A percentile compares a stretch with the other conserved stretches of the same genome.
Evolutionary conservation across 1,140 invertebrate species (phyloP).

Genomic region (Scaptodrosophila lebanonensis): DNA sequence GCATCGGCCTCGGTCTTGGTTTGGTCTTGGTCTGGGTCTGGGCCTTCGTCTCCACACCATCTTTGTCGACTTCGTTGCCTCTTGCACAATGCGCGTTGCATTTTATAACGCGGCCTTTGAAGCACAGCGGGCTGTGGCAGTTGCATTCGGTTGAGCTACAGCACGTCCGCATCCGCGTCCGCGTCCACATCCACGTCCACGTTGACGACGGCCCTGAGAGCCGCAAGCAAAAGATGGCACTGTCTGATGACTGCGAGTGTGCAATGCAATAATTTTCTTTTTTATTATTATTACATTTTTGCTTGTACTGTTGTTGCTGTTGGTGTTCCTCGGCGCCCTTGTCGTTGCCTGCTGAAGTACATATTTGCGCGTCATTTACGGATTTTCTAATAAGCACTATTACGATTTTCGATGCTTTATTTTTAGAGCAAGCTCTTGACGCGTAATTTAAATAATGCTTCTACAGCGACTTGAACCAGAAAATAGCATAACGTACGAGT

Average conservation of each 20-base stretch:
- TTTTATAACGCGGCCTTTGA: conserved; percentile 48
- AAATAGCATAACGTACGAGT: no score
- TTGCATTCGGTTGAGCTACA: no score
- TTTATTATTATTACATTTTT: conserved; percentile 73
- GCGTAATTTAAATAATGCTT: no score
- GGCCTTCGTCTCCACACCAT: not conserved
- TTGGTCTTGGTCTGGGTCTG: not conserved
- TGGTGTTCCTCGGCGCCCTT: conserved; percentile 6
- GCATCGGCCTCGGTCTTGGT: conserved; percentile 5
- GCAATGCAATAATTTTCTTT: conserved; percentile 73
- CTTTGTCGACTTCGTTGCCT: conserved; percentile 22
- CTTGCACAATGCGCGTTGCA: conserved; percentile 53
- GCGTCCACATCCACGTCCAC: conserved; percentile 5
- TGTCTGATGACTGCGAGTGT: conserved; percentile 67
- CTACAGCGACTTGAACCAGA: no score
- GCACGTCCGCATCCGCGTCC: no score
- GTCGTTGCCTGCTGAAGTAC: conserved; percentile 19
- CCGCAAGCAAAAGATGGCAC: conserved; percentile 62
- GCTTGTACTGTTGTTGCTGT: conserved; percentile 5
- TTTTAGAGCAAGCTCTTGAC: conserved; percentile 44
- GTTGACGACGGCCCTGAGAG: conserved; percentile 25
- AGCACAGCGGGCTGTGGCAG: no score
- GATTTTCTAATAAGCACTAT: conserved; percentile 70
- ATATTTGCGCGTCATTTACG: conserved; percentile 72
- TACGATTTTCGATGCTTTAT: conserved; percentile 41